Conservation (phyloP, 2,888 invertebrate species). For the Halictus ligatus region DNA sequence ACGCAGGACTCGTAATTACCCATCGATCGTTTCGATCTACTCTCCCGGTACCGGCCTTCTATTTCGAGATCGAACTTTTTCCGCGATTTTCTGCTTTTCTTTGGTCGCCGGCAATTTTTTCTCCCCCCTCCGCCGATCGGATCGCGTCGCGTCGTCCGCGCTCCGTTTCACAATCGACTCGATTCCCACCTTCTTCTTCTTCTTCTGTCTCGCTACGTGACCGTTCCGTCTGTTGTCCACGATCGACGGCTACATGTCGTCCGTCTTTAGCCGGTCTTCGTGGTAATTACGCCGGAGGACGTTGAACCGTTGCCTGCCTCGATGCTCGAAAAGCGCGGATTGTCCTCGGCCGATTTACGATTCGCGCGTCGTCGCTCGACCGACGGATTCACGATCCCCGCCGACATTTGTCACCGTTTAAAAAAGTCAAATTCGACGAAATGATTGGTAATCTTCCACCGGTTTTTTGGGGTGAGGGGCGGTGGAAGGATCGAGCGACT, state of each 20-base stretch:
- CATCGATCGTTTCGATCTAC: conserved; percentile 60
- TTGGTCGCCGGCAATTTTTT: conserved; percentile 37
- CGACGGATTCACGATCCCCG: neutral
- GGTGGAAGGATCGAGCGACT: neutral
- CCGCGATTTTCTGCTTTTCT: conserved; percentile 42
- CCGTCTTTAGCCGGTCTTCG: conserved; percentile 71
- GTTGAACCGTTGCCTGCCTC: conserved; percentile 70
- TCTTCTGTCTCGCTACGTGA: conserved; percentile 68
- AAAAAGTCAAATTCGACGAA: neutral
- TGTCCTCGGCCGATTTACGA: neutral
- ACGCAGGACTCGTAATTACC: conserved; percentile 81
- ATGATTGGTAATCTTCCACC: neutral
- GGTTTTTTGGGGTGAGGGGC: neutral
- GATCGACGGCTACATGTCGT: conserved; percentile 61
- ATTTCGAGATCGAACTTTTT: conserved; percentile 58
- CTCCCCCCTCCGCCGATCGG: neutral
- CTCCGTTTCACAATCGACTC: conserved; percentile 57
- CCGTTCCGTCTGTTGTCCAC: conserved; percentile 50
- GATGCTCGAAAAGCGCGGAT: neutral
- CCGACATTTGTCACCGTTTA: neutral
- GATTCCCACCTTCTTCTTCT: conserved; percentile 63
- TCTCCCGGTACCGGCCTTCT: conserved; percentile 47
- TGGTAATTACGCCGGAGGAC: conserved; percentile 75
- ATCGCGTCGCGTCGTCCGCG: conserved; percentile 28
- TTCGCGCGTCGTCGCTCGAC: neutral